These are phyloP conservation scores for Drosophila ambigua DNA, from an alignment of 1,140 invertebrate species.

Conservation along the genomic window DNA sequence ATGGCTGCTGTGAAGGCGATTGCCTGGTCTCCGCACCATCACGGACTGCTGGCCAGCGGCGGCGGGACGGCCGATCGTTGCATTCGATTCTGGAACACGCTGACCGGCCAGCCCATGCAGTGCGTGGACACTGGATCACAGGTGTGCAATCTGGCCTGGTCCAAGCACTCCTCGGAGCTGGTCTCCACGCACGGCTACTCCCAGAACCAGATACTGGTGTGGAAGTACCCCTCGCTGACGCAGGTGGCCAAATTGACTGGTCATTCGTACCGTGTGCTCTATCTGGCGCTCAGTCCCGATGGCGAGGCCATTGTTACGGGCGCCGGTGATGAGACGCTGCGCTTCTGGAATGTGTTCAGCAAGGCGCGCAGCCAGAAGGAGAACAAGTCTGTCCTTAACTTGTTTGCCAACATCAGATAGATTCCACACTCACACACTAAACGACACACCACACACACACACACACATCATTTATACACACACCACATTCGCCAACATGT, in stretches of 20 bases:
- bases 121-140: conserved; percentile 99
- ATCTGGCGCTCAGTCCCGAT: conserved; percentile 98
- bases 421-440: not conserved
- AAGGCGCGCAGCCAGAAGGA: conserved; percentile 98
- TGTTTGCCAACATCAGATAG: conserved; percentile 90
- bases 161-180: conserved; percentile 98
- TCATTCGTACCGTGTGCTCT: conserved; percentile 98
- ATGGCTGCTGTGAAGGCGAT: conserved; percentile 99
- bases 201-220: conserved; percentile 99
- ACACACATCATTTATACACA: too few relatives aligned
- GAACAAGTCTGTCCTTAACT: conserved; percentile 97
- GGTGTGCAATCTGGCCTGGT: conserved; percentile 99
- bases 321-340: conserved; percentile 98
- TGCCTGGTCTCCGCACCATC: conserved; percentile 99
- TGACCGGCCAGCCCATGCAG: conserved; percentile 99
- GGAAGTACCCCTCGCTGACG: conserved; percentile 99
- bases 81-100: conserved; percentile 99
- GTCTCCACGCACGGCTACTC: conserved; percentile 99
- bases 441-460: not conserved
- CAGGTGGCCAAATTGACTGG: conserved; percentile 98
- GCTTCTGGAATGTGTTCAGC: conserved; percentile 99
- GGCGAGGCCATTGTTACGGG: conserved; percentile 99
- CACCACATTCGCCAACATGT: too few relatives aligned
- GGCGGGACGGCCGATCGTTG: conserved; percentile 99
- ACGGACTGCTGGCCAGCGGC: conserved; percentile 97